Conservation (phyloP, 2,888 invertebrate species). For the Drosophila neotestacea region DNA sequence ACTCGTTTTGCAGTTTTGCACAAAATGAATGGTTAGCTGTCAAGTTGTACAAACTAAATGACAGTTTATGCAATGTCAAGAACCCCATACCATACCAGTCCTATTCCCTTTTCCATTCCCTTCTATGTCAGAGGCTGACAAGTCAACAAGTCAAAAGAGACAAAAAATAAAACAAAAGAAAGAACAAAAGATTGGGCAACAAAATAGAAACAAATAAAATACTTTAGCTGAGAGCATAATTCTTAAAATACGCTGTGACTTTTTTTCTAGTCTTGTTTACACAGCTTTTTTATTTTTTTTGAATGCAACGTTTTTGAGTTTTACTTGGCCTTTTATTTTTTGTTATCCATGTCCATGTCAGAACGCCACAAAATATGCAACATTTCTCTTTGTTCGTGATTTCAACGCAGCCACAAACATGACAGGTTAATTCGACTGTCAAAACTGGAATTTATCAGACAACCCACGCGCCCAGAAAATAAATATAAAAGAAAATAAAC, state of each 20-base stretch:
- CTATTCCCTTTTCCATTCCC: conserved; percentile 8
- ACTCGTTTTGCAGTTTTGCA: conserved; percentile 26
- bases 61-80: conserved; percentile 74
- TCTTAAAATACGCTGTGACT: conserved; percentile 36
- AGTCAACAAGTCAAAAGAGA: conserved; percentile 55
- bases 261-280: conserved; percentile 1
- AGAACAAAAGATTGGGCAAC: conserved; percentile 8
- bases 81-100: conserved; percentile 36
- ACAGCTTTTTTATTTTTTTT: conserved; percentile 12
- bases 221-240: conserved; percentile 45
- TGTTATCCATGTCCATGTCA: conserved; percentile 43
- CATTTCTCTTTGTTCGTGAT: conserved; percentile 47
- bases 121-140: conserved; percentile 48
- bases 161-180: conserved; percentile 21
- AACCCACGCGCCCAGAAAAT: conserved; percentile 32
- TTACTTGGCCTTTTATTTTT: conserved; percentile 4
- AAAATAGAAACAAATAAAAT: conserved; percentile 7
- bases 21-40: conserved; percentile 75
- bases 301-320: conserved; percentile 19
- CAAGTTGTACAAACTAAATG: conserved; percentile 76
- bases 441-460: conserved; percentile 70
- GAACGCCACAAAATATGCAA: conserved; percentile 58
- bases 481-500: conserved; percentile 25
- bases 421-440: conserved; percentile 76
- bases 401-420: conserved; percentile 53